Base-by-base conservation (phyloP, 2,113 vertebrate genomes). In the Vicugna pacos region DNA sequence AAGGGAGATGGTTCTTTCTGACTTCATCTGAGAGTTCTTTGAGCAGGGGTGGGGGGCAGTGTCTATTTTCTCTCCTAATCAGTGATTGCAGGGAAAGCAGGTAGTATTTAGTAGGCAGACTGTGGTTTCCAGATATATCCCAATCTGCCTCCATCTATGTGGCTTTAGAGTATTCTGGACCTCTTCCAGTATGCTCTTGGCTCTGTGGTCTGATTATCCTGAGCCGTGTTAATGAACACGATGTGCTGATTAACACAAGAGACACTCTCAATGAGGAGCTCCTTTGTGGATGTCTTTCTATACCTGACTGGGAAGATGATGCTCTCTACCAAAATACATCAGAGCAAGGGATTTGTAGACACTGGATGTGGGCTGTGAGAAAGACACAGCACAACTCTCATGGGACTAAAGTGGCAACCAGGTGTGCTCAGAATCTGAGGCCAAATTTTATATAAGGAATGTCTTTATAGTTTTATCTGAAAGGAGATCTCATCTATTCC, bases 21-120 rank as follows among this genome's bases (percentile, higher is more conserved):
- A 72, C 38, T 95, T 89, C 69, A 62, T 69, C 22, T 32, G 32
- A 93, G 50, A 93, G 48, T 70, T 76, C 52, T 94, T 54, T 9
- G 17, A 79, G 22, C 3, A 19, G 56, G 54, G 20, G 24, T 3
- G 5, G 10, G 50, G 12, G 14, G 69, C 30, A 32, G 13, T 42
- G 8, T 73, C 28, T 80, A 19, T 28, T 82, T 72, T 90, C 73
- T 73, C 42, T 32, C 1, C 81, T 89, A 86, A 89, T 94, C 93
- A 96, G 91, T 9, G 8, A 77, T 35, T 85, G 26, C 50, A 54
- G 56, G 38, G 20, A 77, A 89, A 85, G 62, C 89, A 86, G 86
- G 89, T 96, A 93, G 67, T 79, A 62, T 52, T 94, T 92, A 96
- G 77, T 56, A 97, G 89, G 79, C 94, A 97, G 67, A 96, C n/a